Evolutionary conservation across 2,113 vertebrate species (phyloP).

Genomic region (Nanorana parkeri): DNA sequence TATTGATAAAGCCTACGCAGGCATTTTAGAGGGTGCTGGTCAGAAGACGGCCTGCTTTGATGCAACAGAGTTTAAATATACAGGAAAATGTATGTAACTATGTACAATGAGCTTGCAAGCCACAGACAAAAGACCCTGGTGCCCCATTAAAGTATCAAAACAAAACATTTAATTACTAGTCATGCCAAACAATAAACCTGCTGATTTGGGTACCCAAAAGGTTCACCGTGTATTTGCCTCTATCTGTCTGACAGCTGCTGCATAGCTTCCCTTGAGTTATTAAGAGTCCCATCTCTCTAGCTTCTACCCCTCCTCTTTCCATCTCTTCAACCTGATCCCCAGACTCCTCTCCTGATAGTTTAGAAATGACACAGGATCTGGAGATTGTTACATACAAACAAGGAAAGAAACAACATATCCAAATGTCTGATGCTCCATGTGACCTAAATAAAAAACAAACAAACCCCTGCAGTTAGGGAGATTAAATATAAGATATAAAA

Average conservation of each 20-base stretch:
- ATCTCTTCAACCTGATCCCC: constrained; percentile 20
- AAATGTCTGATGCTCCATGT: not conserved
- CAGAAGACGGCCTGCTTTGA: constrained; percentile 23
- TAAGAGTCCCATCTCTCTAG: constrained; percentile 48
- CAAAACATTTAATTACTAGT: constrained; percentile 57
- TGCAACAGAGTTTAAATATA: constrained; percentile 41
- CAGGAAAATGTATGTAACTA: constrained; percentile 44
- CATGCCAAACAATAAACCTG: constrained; percentile 51
- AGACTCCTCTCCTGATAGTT: constrained; percentile 22
- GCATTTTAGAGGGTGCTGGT: not conserved
- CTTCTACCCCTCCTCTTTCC: constrained; percentile 28
- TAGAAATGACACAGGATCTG: constrained; percentile 8
- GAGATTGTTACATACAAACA: constrained; percentile 23
- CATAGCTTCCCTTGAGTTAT: constrained; percentile 43
- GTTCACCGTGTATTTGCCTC: constrained; percentile 48
- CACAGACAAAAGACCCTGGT: constrained; percentile 29
- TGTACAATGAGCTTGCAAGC: constrained; percentile 43
- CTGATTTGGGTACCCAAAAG: constrained; percentile 46
- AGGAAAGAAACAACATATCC: not conserved
- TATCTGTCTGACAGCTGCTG: constrained; percentile 55
- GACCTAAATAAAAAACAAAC: not conserved
- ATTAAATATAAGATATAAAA: not conserved
- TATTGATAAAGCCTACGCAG: not conserved
- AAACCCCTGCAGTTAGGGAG: not conserved
- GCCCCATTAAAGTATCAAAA: constrained; percentile 51